phyloP scores from a whole-genome alignment of 2,888 invertebrate genomes.

The Drosophila setosimentum region DNA sequence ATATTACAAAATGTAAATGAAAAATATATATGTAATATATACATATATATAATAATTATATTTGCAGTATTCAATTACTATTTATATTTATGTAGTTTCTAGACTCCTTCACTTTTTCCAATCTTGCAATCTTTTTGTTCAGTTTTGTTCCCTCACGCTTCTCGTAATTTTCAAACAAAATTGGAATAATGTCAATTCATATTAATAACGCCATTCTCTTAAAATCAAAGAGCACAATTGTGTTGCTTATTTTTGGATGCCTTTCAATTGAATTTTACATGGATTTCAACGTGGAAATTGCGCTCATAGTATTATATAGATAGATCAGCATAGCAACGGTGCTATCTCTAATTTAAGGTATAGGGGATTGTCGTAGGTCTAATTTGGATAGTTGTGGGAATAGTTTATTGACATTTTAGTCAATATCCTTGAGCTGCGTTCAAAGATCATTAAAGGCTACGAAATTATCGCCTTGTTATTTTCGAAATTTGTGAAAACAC shows the following conservation, averaged over 20 bases:
- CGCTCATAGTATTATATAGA: not conserved
- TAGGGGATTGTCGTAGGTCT: conserved; percentile 31
- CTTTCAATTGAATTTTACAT: conserved; percentile 52
- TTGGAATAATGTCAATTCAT: conserved; percentile 76
- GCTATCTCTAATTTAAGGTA: not conserved
- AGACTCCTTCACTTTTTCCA: conserved; percentile 2
- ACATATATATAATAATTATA: too few species aligned
- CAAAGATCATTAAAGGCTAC: conserved; percentile 29
- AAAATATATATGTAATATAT: not conserved
- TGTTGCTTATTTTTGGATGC: conserved; percentile 55
- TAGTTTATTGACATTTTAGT: conserved; percentile 11
- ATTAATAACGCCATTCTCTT: conserved; percentile 65
- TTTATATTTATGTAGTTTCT: not conserved
- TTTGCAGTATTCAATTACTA: not conserved
- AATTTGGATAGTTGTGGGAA: conserved; percentile 1
- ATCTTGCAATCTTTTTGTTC: conserved; percentile 13
- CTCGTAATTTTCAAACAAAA: conserved; percentile 44
- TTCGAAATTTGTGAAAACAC: conserved; percentile 24
- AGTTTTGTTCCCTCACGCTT: conserved; percentile 4
- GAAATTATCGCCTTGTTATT: conserved; percentile 51
- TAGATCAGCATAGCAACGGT: conserved; percentile 34
- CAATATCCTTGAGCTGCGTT: not conserved
- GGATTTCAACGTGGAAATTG: not conserved
- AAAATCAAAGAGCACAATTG: conserved; percentile 39
- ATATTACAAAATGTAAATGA: not conserved